Conservation (phyloP, 2,797 vertebrate species). For the Pyrocephalus nanus region DNA sequence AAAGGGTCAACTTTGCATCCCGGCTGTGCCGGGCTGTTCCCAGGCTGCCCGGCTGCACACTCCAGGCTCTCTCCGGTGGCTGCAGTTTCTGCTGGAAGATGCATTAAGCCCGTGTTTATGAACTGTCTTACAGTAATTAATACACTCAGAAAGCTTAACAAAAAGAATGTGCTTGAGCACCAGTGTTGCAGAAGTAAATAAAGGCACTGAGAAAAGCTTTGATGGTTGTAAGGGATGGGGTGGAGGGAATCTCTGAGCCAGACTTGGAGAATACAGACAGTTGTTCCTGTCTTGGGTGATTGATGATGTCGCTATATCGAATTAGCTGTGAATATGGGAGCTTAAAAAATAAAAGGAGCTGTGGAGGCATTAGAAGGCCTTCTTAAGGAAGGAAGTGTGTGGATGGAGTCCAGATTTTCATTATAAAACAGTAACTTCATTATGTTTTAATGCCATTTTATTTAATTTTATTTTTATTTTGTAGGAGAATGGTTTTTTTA, state of each 20-base stretch:
- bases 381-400: slow-evolving; percentile 71
- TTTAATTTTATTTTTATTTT: slow-evolving; percentile 56
- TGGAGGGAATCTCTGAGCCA: background rate
- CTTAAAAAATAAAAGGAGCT: slow-evolving; percentile 73
- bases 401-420: slow-evolving; percentile 76
- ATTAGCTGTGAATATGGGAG: slow-evolving; percentile 80
- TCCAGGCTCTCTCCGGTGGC: background rate
- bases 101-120: background rate
- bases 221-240: background rate
- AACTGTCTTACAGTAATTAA: slow-evolving; percentile 9
- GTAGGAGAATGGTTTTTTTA: slow-evolving; percentile 33
- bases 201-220: slow-evolving; percentile 1
- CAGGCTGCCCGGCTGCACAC: background rate
- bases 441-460: slow-evolving; percentile 57
- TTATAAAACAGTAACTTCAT: slow-evolving; percentile 62
- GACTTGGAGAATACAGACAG: slow-evolving; percentile 22
- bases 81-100: background rate
- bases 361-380: slow-evolving; percentile 69
- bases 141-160: background rate
- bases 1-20: background rate
- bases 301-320: slow-evolving; percentile 80
- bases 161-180: background rate
- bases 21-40: background rate
- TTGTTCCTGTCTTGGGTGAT: slow-evolving; percentile 74
- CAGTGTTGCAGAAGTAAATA: background rate